Evolutionary conservation across 2,888 invertebrate species (phyloP).

Genomic region (Syrphus vitripennis): DNA sequence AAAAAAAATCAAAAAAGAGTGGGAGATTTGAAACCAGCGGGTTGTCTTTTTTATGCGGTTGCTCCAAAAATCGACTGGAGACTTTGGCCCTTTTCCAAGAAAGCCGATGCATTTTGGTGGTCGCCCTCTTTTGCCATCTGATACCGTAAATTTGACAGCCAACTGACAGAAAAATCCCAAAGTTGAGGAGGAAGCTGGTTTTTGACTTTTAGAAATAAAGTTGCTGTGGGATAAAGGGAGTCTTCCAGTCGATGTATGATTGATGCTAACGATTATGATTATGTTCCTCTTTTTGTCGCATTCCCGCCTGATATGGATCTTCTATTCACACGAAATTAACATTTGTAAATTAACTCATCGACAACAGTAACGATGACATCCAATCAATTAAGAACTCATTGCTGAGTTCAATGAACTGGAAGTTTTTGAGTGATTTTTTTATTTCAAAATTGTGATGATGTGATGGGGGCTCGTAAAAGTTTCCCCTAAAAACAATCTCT

Average conservation of each 20-base stretch:
- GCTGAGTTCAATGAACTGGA: conserved; percentile 54
- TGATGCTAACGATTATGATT: conserved; percentile 66
- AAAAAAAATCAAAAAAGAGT: not conserved
- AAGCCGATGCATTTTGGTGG: conserved; percentile 27
- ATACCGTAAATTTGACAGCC: conserved; percentile 63
- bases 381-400: conserved; percentile 53
- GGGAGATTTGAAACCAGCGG: conserved; percentile 11
- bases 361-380: not conserved
- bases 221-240: not conserved
- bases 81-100: conserved; percentile 38
- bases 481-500: not conserved
- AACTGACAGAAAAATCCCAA: conserved; percentile 53
- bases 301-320: not conserved
- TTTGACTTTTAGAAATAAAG: not conserved
- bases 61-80: not conserved
- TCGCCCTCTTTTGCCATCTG: conserved; percentile 25
- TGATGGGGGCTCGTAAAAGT: not conserved
- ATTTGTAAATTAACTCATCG: conserved; percentile 50
- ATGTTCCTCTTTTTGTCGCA: conserved; percentile 6
- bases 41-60: conserved; percentile 45
- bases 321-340: conserved; percentile 37
- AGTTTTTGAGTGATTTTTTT: conserved; percentile 33
- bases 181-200: conserved; percentile 23
- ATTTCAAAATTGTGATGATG: not conserved
- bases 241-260: conserved; percentile 45